Conservation (phyloP, 2,888 invertebrate species). For the Hypselothyrea guttata region DNA sequence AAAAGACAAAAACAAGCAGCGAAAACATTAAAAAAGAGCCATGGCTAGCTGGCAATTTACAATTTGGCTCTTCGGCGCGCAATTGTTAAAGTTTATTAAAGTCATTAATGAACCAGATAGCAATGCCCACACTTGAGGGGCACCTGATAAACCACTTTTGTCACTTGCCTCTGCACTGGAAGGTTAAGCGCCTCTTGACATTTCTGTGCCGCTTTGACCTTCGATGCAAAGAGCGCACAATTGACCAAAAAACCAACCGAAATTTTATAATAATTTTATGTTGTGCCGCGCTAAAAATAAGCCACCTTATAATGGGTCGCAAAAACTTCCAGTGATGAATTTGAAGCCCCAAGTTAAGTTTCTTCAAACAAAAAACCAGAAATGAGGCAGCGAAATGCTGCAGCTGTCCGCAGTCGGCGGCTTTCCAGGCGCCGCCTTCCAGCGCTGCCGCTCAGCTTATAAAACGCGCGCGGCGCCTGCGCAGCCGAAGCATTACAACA, state of each 20-base stretch:
- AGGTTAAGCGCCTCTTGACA: slow-evolving; percentile 75
- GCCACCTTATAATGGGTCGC: slow-evolving; percentile 49
- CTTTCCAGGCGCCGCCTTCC: slow-evolving; percentile 62
- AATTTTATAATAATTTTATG: slow-evolving; percentile 52
- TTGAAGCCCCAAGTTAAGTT: slow-evolving; percentile 7
- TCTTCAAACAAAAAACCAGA: slow-evolving; percentile 58
- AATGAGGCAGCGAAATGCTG: slow-evolving; percentile 52
- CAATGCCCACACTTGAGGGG: slow-evolving; percentile 38
- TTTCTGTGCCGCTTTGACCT: slow-evolving; percentile 66
- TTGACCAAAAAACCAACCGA: slow-evolving; percentile 32
- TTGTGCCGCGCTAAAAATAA: slow-evolving; percentile 41
- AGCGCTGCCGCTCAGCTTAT: slow-evolving; percentile 72
- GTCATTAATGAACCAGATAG: slow-evolving; percentile 72
- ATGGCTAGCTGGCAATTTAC: slow-evolving; percentile 50
- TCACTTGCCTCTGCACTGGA: slow-evolving; percentile 51
- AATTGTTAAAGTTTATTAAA: slow-evolving; percentile 62
- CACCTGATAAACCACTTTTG: slow-evolving; percentile 58
- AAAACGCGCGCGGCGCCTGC: slow-evolving; percentile 66
- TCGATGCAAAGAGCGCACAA: slow-evolving; percentile 60
- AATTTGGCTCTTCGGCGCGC: slow-evolving; percentile 51
- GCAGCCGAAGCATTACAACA: slow-evolving; percentile 74
- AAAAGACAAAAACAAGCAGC: slow-evolving; percentile 32
- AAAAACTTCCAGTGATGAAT: slow-evolving; percentile 27
- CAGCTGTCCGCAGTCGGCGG: slow-evolving; percentile 10
- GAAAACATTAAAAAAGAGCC: slow-evolving; percentile 29